phyloP scores from a whole-genome alignment of 2,113 vertebrate genomes.

The Colius striatus region DNA sequence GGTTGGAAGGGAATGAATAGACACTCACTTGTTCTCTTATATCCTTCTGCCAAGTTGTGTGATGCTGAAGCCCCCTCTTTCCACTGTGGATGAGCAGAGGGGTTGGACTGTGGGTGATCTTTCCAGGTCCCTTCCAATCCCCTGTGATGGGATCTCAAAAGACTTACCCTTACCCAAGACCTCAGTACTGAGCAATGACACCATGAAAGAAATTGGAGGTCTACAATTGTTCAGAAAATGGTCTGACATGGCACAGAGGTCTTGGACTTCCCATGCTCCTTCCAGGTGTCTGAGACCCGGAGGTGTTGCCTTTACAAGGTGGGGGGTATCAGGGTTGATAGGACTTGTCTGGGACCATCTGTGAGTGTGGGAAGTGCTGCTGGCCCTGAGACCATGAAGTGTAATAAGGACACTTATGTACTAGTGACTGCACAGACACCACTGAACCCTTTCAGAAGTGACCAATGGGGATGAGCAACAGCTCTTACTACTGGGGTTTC shows the following conservation, averaged over 20 bases:
- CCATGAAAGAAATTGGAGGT: neutral
- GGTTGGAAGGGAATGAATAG: neutral
- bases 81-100: accelerated
- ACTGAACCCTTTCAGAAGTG: neutral
- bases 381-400: accelerated
- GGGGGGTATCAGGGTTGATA: neutral
- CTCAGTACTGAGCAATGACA: neutral
- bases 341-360: neutral
- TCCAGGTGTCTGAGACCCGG: neutral
- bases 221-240: neutral
- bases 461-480: accelerated
- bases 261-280: neutral
- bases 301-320: accelerated
- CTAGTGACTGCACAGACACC: constrained; percentile 9
- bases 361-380: accelerated
- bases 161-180: neutral
- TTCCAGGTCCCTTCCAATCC: no score
- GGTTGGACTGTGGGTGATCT: no score
- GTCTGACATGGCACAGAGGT: neutral
- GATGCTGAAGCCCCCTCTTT: neutral
- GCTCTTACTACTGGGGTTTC: neutral
- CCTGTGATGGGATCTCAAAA: neutral
- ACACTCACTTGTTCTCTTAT: neutral
- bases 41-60: neutral
- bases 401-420: neutral